phyloP scores from a whole-genome alignment of 2,113 vertebrate genomes.

The Nothocercus nigrocapillus region DNA sequence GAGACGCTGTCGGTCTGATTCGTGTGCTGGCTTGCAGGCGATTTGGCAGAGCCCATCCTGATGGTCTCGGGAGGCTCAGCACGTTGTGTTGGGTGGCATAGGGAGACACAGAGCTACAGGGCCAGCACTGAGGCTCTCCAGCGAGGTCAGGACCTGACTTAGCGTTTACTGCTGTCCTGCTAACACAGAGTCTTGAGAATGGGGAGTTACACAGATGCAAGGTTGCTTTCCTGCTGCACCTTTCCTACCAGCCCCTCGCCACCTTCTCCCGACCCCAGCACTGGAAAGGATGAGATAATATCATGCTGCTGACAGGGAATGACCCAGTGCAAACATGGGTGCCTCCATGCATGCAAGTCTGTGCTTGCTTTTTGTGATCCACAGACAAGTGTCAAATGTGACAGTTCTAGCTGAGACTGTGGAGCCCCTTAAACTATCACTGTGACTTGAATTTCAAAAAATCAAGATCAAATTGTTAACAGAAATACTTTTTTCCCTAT shows the following conservation, averaged over 20 bases:
- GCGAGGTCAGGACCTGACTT: rapidly evolving
- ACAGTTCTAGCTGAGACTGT: neutral
- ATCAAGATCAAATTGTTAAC: neutral
- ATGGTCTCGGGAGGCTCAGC: neutral
- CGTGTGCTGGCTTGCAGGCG: neutral
- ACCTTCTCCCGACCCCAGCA: neutral
- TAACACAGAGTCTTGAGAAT: neutral
- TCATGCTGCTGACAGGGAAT: neutral
- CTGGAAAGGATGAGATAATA: neutral
- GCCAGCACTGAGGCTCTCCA: neutral
- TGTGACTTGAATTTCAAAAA: neutral
- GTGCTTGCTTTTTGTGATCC: neutral
- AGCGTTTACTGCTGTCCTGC: rapidly evolving
- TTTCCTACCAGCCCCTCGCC: neutral
- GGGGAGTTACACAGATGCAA: neutral
- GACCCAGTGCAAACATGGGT: neutral
- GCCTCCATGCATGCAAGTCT: rapidly evolving
- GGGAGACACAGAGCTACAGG: neutral
- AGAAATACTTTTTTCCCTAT: neutral
- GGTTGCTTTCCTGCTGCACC: rapidly evolving
- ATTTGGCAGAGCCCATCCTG: neutral
- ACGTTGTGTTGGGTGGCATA: neutral
- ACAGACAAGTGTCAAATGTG: neutral
- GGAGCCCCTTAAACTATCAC: neutral
- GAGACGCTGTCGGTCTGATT: neutral